Conservation (phyloP, 2,113 vertebrate species). For the Phoxinus phoxinus region DNA sequence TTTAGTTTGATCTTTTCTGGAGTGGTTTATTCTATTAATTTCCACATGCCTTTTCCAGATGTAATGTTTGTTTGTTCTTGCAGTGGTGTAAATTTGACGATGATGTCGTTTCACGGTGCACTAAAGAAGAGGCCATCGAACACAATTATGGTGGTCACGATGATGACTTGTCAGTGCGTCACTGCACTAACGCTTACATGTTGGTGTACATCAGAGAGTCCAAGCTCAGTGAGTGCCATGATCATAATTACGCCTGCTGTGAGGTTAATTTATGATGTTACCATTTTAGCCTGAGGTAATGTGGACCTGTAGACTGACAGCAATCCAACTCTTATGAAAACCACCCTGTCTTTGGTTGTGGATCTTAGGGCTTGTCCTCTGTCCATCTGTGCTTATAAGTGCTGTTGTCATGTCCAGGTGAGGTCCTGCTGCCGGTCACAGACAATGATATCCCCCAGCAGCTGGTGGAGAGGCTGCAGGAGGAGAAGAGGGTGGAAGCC, state of each 20-base stretch:
- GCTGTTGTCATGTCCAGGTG: slow-evolving; percentile 74
- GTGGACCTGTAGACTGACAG: background rate
- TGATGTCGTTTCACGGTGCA: slow-evolving; percentile 95
- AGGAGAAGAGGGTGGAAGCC: slow-evolving; percentile 98
- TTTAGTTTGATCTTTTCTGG: background rate
- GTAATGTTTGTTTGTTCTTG: slow-evolving; percentile 2
- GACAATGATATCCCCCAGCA: slow-evolving; percentile 98
- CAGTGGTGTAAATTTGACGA: slow-evolving; percentile 99
- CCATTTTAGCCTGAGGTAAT: background rate
- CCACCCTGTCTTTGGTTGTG: background rate
- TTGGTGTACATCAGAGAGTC: slow-evolving; percentile 98
- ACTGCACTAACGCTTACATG: slow-evolving; percentile 99
- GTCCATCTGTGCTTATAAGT: slow-evolving; percentile 23
- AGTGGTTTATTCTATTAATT: background rate
- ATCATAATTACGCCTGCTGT: background rate
- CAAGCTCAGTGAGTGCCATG: slow-evolving; percentile 87
- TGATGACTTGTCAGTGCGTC: slow-evolving; percentile 94
- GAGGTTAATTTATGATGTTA: background rate
- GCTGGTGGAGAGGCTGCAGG: slow-evolving; percentile 94
- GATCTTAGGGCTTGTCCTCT: background rate
- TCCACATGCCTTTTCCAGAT: background rate
- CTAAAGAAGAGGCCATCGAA: slow-evolving; percentile 97
- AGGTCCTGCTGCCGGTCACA: slow-evolving; percentile 93
- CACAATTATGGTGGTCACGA: slow-evolving; percentile 98
- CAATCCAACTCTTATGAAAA: background rate